Conservation (phyloP, 2,797 vertebrate genomes). For the Sandelia bainsii region DNA sequence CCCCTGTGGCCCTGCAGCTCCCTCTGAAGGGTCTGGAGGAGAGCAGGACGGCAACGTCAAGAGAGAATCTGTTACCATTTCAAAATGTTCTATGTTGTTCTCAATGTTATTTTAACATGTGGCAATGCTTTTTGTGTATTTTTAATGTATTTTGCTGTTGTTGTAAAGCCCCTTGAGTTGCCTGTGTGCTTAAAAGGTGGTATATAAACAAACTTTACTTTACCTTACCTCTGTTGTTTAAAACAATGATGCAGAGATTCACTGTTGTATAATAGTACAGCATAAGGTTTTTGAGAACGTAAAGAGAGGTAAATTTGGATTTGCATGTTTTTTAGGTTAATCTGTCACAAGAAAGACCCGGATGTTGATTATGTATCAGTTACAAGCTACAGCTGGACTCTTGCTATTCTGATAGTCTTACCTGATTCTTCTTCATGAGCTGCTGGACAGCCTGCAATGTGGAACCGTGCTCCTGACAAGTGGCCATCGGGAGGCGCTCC, state of each 20-base stretch:
- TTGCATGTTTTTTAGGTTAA: background rate
- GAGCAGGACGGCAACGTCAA: background rate
- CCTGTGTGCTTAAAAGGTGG: too few species aligned
- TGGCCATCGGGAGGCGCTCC: constrained; percentile 91
- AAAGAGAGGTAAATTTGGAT: background rate
- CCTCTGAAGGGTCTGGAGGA: constrained; percentile 84
- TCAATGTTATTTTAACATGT: too few species aligned
- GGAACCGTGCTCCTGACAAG: constrained; percentile 88
- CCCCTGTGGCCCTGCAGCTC: constrained; percentile 91
- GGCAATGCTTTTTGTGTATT: too few species aligned
- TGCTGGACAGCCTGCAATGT: constrained; percentile 92
- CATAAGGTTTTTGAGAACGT: too few species aligned
- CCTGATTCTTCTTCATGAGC: constrained; percentile 97
- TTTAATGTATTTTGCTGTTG: too few species aligned
- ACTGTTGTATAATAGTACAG: background rate
- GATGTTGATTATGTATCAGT: too few species aligned
- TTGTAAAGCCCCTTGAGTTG: too few species aligned
- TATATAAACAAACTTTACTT: too few species aligned
- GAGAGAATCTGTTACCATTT: background rate
- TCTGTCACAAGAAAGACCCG: background rate
- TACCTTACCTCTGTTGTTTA: too few species aligned
- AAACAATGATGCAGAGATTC: background rate
- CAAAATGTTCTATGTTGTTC: background rate
- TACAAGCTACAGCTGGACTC: background rate
- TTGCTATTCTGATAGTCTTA: constrained; percentile 38